Percentiles rank a stretch among this genome's conserved stretches.
Conservation (phyloP, 1,140 invertebrate genomes). For the Eumeta japonica region DNA sequence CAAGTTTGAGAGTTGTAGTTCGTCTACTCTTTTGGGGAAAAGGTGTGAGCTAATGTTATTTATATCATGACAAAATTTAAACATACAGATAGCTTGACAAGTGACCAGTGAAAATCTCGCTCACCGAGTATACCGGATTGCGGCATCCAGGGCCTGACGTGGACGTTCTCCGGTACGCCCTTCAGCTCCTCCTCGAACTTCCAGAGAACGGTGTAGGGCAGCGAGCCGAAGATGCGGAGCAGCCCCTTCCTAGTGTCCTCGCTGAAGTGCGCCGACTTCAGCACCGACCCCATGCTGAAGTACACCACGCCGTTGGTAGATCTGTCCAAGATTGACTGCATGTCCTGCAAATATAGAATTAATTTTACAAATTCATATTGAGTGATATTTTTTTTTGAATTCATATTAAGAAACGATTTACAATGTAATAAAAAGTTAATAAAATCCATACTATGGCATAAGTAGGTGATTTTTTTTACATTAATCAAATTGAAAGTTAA, state of each 20-base stretch:
- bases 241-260: slow-evolving; percentile 11
- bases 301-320: slow-evolving; percentile 57
- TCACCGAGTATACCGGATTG: slow-evolving; percentile 61
- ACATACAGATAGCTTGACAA: no score
- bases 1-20: no score
- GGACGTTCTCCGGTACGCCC: slow-evolving; percentile 54
- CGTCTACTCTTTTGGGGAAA: no score
- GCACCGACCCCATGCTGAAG: slow-evolving; percentile 57
- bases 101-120: no score
- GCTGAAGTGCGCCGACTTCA: slow-evolving; percentile 27
- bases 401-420: no score
- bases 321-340: slow-evolving; percentile 42
- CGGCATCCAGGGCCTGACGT: slow-evolving; percentile 62
- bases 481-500: no score
- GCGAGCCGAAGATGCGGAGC: slow-evolving; percentile 14
- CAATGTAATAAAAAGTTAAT: no score
- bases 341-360: slow-evolving; percentile 29
- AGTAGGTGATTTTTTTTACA: no score
- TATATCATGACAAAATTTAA: no score
- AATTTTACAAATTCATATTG: no score
- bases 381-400: background rate
- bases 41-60: no score
- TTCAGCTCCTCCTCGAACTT: slow-evolving; percentile 48
- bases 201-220: slow-evolving; percentile 46
- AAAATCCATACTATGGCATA: no score